Evolutionary conservation across 2,888 invertebrate species (phyloP), one percentile per base, ranked within the genome.

Genomic region (Pristionchus japonicus): DNA sequence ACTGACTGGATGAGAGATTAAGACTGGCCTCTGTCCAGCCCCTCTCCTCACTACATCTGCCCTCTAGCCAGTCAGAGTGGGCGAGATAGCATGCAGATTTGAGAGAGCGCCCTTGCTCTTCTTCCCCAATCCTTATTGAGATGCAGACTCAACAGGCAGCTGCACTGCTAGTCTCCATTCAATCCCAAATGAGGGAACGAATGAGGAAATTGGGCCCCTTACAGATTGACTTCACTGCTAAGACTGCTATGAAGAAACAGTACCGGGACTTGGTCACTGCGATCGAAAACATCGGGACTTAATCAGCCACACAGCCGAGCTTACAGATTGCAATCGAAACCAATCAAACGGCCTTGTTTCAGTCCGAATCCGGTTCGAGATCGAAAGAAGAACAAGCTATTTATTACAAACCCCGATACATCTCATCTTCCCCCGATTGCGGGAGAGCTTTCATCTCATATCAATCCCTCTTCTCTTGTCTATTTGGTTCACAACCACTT

Each of bases 91-190:
- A 57, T n/a, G 57, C 57, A 20, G n/a, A 57, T 57, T n/a, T 11
- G 64, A 31, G 31, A 64, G 64, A 64, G 40, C 23, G 15, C 23
- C 70, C 70, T 13, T 11, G 4, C 27, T 15, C 43, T 17, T 37
- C 37, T 17, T 23, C 20, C 74, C 43, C 43, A 43, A 77, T 77
- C 77, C 77, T 77, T 77, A 77, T 77, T 77, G 77, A 77, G 77
- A 74, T 74, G 74, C 74, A 77, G 77, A n/a, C n/a, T 47, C 77
- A 77, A 77, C 77, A 77, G 77, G 43, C 77, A 77, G 77, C 77
- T 77, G 77, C 77, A 15, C 43, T 74, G 11, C 43, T 43, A 3
- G 27, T 43, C 43, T 47, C 77, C 77, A 77, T 77, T 77, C 77
- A 77, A 77, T 77, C 77, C 47, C 77, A 77, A 47, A 77, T 77